phyloP scores from a whole-genome alignment of 2,113 vertebrate genomes.

The Ornithorhynchus anatinus region DNA sequence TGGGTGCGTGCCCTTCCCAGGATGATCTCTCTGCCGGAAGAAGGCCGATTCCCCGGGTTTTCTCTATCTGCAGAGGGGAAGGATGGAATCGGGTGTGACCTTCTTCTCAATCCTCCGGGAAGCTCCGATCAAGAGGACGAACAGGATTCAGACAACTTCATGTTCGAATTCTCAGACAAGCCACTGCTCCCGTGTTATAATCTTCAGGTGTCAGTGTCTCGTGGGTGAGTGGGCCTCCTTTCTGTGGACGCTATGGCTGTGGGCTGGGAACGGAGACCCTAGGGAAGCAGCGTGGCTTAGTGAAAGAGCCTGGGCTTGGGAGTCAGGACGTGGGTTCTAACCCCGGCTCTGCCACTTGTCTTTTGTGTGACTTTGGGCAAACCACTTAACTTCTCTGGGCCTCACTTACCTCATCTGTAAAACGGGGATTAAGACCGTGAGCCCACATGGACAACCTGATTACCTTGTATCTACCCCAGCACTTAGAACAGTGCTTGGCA shows the following conservation, averaged over 20 bases:
- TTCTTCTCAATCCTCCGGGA: slow-evolving; percentile 86
- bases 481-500: too few species aligned
- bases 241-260: neutral
- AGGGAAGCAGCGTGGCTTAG: neutral
- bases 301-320: neutral
- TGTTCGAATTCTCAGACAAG: slow-evolving; percentile 95
- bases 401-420: too few species aligned
- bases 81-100: slow-evolving; percentile 86
- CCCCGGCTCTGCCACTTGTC: too few species aligned
- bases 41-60: neutral
- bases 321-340: too few species aligned
- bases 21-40: neutral
- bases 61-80: slow-evolving; percentile 84
- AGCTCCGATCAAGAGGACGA: slow-evolving; percentile 78
- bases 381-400: too few species aligned
- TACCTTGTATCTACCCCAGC: too few species aligned
- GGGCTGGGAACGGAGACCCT: neutral
- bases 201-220: slow-evolving; percentile 90
- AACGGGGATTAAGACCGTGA: too few species aligned
- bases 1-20: neutral
- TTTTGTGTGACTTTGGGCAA: too few species aligned
- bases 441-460: too few species aligned
- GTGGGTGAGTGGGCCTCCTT: slow-evolving; percentile 80
- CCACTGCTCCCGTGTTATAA: slow-evolving; percentile 94
- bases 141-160: slow-evolving; percentile 82